These are phyloP conservation scores for Neoniphon sammara DNA, from an alignment of 2,797 vertebrate species.

Conservation along the genomic window DNA sequence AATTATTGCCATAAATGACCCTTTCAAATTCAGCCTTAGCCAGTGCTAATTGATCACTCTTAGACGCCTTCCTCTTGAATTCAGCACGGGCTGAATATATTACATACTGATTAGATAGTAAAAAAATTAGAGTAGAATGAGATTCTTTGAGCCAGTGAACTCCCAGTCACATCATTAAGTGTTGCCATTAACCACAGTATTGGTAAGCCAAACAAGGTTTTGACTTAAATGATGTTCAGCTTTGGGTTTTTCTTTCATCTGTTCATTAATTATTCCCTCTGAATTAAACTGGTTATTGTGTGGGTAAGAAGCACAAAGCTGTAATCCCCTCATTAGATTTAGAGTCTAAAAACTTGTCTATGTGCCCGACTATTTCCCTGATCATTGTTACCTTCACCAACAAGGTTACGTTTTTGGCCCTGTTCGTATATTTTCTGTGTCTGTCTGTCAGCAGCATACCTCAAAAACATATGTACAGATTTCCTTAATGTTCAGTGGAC, in stretches of 20 bases:
- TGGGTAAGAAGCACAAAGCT: neutral
- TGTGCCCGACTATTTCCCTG: neutral
- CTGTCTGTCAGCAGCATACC: neutral
- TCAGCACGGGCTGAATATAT: neutral
- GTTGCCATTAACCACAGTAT: neutral
- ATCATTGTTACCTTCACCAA: neutral
- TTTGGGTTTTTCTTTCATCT: slow-evolving; percentile 3
- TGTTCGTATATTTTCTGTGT: neutral
- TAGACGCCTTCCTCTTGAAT: neutral
- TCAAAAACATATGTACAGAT: no score
- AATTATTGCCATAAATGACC: no score
- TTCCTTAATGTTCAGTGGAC: no score
- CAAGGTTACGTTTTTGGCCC: neutral
- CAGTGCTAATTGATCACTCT: neutral
- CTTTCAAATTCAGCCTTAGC: no score
- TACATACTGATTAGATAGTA: neutral
- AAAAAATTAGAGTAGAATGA: neutral
- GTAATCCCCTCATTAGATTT: neutral
- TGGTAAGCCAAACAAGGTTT: slow-evolving; percentile 5
- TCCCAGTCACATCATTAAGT: neutral
- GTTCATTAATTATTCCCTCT: slow-evolving; percentile 28
- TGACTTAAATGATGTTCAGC: slow-evolving; percentile 6
- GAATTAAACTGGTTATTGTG: slow-evolving; percentile 5
- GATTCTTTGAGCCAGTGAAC: slow-evolving; percentile 3
- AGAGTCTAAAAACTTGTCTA: neutral